Evolutionary conservation across 2,113 vertebrate genomes (phyloP), one percentile per base, ranked within the genome.

Genomic region (Choloepus hoffmanni): DNA sequence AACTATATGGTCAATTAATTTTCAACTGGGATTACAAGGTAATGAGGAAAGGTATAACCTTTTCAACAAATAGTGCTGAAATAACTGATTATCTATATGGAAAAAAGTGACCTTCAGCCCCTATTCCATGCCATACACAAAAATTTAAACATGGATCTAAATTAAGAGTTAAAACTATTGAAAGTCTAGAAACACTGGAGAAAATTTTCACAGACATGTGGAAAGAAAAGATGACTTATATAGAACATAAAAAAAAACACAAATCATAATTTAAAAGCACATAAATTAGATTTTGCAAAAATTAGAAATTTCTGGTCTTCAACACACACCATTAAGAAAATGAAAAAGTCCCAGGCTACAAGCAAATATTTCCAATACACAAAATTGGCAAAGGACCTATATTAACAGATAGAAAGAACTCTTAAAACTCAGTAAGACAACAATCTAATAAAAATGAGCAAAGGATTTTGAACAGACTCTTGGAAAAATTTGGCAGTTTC

Each of bases 251-350:
- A 6, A 40, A 40, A 85, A 53, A 50, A 1, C 12, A 88, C 5
- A 85, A 68, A 74, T 60, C 48, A 30, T 78, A 13, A 62, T 36
- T 55, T 55, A 79, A 86, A 70, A 72, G 26, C 48, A 43, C 45
- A 85, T 60, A 72, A 68, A 70, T 16, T 13, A 2, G 28, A 86
- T 68, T 85, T 85, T 16, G 5, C 9, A 40, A 67, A 92, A 90
- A 77, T 78, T 23, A 90, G 81, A 83, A 94, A 36, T 63, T 55
- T 94, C 13, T 79, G 19, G 18, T 94, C 36, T 85, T 85, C 65
- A 85, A 92, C 92, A 81, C 2, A 72, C 12, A 93, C 74, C 33
- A 58, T 81, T 81, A 92, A 67, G n/a, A 85, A 92, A 92, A 70
- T 21, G 55, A 67, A 92, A 91, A 84, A 30, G 48, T 95, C 33